Percentiles rank a stretch among this genome's conserved stretches.
Evolutionary conservation across 2,113 vertebrate genomes (phyloP).

Genomic region (Sylvietta virens): DNA sequence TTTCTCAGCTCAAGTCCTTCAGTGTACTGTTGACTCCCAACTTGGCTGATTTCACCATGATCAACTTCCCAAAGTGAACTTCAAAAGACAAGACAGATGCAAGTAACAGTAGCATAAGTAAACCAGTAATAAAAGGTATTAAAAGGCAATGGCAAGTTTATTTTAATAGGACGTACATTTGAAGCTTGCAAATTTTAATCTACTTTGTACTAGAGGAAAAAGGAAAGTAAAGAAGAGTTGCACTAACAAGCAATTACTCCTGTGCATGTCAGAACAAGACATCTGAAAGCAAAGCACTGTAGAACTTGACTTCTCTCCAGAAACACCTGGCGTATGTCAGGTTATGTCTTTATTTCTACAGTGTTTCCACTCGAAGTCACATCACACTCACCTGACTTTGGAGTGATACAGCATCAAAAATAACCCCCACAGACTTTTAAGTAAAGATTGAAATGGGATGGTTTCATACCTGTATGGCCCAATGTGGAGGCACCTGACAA

Average conservation of each 20-base stretch:
- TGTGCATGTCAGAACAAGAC: not conserved
- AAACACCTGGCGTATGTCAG: not conserved
- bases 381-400: not conserved
- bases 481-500: slow-evolving; percentile 84
- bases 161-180: not conserved
- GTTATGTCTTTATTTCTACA: not conserved
- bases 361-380: not conserved
- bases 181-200: not conserved
- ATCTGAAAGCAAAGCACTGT: not conserved
- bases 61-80: not conserved
- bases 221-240: not conserved
- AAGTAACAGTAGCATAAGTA: not conserved
- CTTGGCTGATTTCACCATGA: not conserved
- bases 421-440: not conserved
- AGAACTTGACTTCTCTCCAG: not conserved
- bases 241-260: not conserved
- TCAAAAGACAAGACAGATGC: not conserved
- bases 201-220: not conserved
- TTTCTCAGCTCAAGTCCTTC: not conserved
- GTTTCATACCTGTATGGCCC: slow-evolving; percentile 84
- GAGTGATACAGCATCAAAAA: not conserved
- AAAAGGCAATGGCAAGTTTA: not conserved
- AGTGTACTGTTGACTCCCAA: not conserved
- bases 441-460: not conserved
- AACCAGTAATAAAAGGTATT: not conserved